Evolutionary conservation across 2,888 invertebrate species (phyloP).

Genomic region (Papilio gigon): DNA sequence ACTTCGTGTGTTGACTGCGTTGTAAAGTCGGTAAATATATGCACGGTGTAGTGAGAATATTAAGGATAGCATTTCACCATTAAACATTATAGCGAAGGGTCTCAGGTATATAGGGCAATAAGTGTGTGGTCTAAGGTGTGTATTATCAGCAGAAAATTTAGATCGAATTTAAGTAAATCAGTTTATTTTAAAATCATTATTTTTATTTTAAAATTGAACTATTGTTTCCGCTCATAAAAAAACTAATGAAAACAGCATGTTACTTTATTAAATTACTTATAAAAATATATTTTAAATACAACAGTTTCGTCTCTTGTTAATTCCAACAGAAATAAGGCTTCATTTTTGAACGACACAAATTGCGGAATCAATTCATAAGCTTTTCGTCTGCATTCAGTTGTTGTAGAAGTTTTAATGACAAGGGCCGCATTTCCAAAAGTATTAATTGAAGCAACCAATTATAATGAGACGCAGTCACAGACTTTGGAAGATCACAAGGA

Average conservation of each 20-base stretch:
- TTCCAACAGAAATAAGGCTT: too few species aligned
- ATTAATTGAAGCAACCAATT: slow-evolving; percentile 29
- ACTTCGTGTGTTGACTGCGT: slow-evolving; percentile 18
- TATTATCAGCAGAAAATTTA: neutral
- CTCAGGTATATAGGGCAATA: neutral
- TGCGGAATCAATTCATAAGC: neutral
- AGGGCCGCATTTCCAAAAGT: slow-evolving; percentile 16
- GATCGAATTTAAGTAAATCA: neutral
- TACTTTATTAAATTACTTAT: too few species aligned
- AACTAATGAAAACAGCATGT: too few species aligned
- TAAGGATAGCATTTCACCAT: neutral
- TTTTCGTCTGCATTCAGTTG: slow-evolving; percentile 3
- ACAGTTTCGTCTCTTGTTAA: too few species aligned
- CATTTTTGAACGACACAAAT: neutral
- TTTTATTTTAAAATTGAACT: too few species aligned
- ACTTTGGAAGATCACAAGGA: neutral
- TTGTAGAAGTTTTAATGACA: slow-evolving; percentile 31
- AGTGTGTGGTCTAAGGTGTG: too few species aligned
- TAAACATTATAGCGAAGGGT: neutral
- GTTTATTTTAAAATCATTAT: too few species aligned
- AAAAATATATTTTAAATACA: too few species aligned
- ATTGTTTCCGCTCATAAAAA: too few species aligned
- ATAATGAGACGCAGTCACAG: slow-evolving; percentile 17
- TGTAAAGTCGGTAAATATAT: slow-evolving; percentile 25
- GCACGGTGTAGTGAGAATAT: slow-evolving; percentile 1